Evolutionary conservation across 1,140 invertebrate species (phyloP).

Genomic region (Fopius arisanus): DNA sequence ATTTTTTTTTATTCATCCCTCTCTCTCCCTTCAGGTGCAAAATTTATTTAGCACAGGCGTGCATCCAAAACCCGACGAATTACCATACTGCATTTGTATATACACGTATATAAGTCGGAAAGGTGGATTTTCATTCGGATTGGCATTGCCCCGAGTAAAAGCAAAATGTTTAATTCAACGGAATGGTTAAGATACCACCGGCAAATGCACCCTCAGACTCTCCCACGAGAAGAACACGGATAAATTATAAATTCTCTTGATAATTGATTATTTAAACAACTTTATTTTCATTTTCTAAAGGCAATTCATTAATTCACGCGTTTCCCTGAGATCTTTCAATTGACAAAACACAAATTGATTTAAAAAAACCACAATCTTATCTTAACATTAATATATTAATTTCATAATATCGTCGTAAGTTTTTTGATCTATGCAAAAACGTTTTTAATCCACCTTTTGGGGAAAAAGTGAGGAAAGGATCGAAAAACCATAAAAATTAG

Average conservation of each 20-base stretch:
- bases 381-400: no score
- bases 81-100: constrained; percentile 3
- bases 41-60: constrained; percentile 11
- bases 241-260: neutral
- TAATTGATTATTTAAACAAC: neutral
- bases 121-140: neutral
- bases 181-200: neutral
- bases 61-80: constrained; percentile 12
- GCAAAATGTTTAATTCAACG: constrained; percentile 5
- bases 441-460: no score
- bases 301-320: no score
- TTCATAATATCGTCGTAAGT: no score
- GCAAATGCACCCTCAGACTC: neutral
- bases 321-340: no score
- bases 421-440: no score
- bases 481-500: neutral
- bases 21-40: neutral
- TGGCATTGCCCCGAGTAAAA: neutral
- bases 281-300: no score
- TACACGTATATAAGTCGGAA: neutral
- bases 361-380: no score
- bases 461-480: neutral
- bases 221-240: neutral
- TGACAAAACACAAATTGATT: no score
- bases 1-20: neutral